Evolutionary conservation across 2,113 vertebrate species (phyloP), one percentile per base, ranked within the genome.

Genomic region (Procapra przewalskii): DNA sequence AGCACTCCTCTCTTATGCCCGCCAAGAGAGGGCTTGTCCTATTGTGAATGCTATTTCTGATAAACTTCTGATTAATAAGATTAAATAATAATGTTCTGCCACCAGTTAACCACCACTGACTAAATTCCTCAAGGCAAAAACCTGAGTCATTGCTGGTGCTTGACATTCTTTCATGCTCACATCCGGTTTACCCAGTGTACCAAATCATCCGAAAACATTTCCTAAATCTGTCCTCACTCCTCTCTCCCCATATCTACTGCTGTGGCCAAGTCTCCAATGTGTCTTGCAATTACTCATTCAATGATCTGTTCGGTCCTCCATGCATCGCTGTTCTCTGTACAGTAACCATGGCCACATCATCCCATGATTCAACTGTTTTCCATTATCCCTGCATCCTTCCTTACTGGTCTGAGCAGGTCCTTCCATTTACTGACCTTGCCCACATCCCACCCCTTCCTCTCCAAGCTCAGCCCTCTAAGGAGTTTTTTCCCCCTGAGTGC

Each of bases 111-210:
- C 2, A 12, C 15, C 23, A 2, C 7, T 12, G 16, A 52, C 13
- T 27, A 77, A 64, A 50, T 55, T 71, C n/a, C 54, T 23, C 15
- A 17, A 19, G 0, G 16, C 27, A 33, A 27, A 77, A 80, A 25
- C 3, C 16, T 0, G 0, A 40, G 14, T 83, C 36, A 6, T 2
- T 9, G 17, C 19, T 2, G 3, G 43, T 5, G 1, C 16, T 10
- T 7, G 0, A 45, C 92, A 6, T 12, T 14, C 43, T 64, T 5
- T 59, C 27, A 10, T 3, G 15, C 13, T 60, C 48, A 36, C 5
- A 23, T 0, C 13, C 3, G 15, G 17, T 13, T 43, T 15, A 19
- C 2, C 75, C 29, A 71, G 25, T 23, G 29, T 3, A n/a, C 6
- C 75, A 25, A 19, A 27, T 7, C 43, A 27, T 23, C 48, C 0